phyloP scores from a whole-genome alignment of 2,113 vertebrate species.

The Cynoglossus semilaevis region DNA sequence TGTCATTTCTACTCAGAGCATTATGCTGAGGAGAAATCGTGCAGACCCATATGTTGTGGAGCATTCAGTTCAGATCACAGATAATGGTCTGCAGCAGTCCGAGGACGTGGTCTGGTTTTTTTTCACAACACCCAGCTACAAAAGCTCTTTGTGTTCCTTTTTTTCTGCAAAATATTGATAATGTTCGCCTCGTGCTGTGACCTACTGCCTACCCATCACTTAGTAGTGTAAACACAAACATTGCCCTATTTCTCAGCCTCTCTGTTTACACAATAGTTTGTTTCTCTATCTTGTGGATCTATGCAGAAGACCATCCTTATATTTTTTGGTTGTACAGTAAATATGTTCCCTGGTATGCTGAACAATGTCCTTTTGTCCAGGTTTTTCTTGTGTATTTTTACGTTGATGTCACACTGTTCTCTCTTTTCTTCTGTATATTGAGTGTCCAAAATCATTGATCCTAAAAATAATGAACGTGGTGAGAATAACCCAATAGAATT shows the following conservation, averaged over 20 bases:
- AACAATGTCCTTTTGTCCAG: slow-evolving; percentile 64
- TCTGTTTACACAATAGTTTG: slow-evolving; percentile 58
- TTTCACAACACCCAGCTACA: slow-evolving; percentile 35
- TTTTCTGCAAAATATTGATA: slow-evolving; percentile 34
- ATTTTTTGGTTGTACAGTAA: slow-evolving; percentile 70
- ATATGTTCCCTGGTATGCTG: slow-evolving; percentile 72
- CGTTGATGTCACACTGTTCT: slow-evolving; percentile 61
- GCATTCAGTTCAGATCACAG: slow-evolving; percentile 34
- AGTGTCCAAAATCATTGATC: slow-evolving; percentile 70
- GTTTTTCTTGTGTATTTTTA: slow-evolving; percentile 60
- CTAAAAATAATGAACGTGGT: slow-evolving; percentile 65
- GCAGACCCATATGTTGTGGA: slow-evolving; percentile 13
- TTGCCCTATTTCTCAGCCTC: slow-evolving; percentile 47
- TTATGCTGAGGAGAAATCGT: slow-evolving; percentile 26
- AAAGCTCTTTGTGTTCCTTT: slow-evolving; percentile 33
- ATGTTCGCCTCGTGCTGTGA: slow-evolving; percentile 34
- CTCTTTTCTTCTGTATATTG: slow-evolving; percentile 46
- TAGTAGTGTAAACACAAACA: slow-evolving; percentile 54
- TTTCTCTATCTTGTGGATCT: slow-evolving; percentile 80
- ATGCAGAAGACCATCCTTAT: slow-evolving; percentile 79
- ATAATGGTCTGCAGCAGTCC: slow-evolving; percentile 50
- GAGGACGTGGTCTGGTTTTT: slow-evolving; percentile 33
- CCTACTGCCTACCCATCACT: slow-evolving; percentile 41
- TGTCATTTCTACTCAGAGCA: slow-evolving; percentile 15
- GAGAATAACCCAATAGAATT: slow-evolving; percentile 69